phyloP scores from a whole-genome alignment of 2,888 invertebrate genomes.

The Pyrocoelia pectoralis region DNA sequence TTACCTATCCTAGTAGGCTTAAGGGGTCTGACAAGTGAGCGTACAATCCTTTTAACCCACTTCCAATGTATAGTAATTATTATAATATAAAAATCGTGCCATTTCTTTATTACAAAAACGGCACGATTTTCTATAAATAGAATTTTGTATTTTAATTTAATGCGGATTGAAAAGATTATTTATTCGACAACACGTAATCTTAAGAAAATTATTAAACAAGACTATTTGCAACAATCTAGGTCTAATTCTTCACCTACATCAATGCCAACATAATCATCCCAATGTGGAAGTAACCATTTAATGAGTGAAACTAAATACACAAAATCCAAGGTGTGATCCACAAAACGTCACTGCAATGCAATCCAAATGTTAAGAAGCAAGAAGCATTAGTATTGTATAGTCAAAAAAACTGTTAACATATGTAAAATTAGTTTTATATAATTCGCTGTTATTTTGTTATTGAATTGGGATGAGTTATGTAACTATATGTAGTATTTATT shows the following conservation, averaged over 20 bases:
- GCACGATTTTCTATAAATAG: slow-evolving; percentile 28
- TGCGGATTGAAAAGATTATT: slow-evolving; percentile 11
- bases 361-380: neutral
- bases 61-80: slow-evolving; percentile 24
- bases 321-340: neutral
- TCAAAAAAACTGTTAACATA: neutral
- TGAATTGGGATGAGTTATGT: slow-evolving; percentile 6
- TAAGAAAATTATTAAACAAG: slow-evolving; percentile 29
- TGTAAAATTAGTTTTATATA: neutral
- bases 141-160: slow-evolving; percentile 17
- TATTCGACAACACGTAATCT: slow-evolving; percentile 5
- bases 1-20: slow-evolving; percentile 20
- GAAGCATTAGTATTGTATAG: neutral
- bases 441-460: neutral
- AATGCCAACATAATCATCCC: slow-evolving; percentile 34
- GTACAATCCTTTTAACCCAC: slow-evolving; percentile 17
- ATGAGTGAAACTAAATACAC: neutral
- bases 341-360: slow-evolving; percentile 2
- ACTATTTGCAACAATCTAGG: slow-evolving; percentile 43
- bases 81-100: slow-evolving; percentile 34
- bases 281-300: slow-evolving; percentile 23
- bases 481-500: neutral
- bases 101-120: neutral
- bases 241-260: slow-evolving; percentile 39
- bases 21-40: neutral